These are phyloP conservation scores for Noctua fimbriata DNA, from an alignment of 2,888 invertebrate genomes.

Conservation along the genomic window DNA sequence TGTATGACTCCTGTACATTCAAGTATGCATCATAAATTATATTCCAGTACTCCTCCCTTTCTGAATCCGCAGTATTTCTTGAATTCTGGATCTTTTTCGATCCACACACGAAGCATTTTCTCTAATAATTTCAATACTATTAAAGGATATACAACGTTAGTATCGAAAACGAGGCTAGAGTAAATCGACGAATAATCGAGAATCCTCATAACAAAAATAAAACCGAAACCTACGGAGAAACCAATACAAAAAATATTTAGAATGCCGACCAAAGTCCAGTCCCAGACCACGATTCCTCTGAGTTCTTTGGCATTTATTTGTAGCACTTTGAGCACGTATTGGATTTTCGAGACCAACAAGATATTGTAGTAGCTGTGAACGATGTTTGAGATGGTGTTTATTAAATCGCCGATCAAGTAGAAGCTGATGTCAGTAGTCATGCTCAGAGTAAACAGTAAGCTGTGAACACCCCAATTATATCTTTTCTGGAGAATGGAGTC, in stretches of 20 bases:
- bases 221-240: not conserved
- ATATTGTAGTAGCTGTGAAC: slow-evolving; percentile 1
- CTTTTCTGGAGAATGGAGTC: not conserved
- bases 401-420: not conserved
- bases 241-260: not conserved
- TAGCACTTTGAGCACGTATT: slow-evolving; percentile 1
- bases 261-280: not conserved
- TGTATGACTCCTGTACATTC: not conserved
- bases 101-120: slow-evolving; percentile 7
- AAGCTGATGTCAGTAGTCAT: not conserved
- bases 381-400: not conserved
- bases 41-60: not conserved
- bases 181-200: not conserved
- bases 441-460: not conserved
- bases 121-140: slow-evolving; percentile 1
- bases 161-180: not conserved
- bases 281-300: not conserved
- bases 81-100: not conserved
- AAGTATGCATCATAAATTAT: not conserved
- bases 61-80: not conserved
- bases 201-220: not conserved
- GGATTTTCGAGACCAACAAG: not conserved
- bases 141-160: slow-evolving; percentile 10
- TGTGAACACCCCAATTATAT: not conserved
- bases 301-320: slow-evolving; percentile 1